phyloP scores from a whole-genome alignment of 2,113 vertebrate genomes.

The Herpailurus yagouaroundi region DNA sequence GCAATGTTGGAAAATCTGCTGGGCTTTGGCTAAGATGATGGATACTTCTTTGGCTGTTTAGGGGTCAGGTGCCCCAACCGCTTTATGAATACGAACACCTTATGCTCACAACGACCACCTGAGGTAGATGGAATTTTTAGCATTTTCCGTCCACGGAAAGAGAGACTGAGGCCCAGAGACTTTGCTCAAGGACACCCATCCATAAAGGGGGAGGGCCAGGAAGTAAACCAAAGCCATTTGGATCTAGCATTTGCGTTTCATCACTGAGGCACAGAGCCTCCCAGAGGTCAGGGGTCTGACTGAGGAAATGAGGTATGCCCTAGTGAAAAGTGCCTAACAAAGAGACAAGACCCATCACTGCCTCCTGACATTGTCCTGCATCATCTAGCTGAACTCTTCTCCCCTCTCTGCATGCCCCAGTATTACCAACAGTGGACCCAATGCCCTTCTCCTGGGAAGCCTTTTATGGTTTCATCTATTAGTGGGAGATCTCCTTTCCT shows the following conservation, averaged over 20 bases:
- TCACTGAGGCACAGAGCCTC: accelerated
- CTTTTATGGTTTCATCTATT: background rate
- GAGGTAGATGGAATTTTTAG: background rate
- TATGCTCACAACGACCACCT: accelerated
- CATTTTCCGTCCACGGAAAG: background rate
- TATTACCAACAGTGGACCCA: background rate
- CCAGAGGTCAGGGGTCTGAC: background rate
- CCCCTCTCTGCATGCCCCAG: accelerated
- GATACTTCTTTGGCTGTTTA: background rate
- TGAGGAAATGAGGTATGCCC: background rate
- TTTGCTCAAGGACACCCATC: background rate
- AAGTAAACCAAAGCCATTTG: background rate
- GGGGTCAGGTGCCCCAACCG: accelerated
- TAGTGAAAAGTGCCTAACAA: background rate
- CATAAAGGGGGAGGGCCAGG: accelerated
- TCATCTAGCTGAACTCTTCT: accelerated
- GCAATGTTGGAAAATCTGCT: background rate
- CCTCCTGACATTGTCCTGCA: background rate
- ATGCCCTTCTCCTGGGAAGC: background rate
- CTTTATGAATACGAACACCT: accelerated
- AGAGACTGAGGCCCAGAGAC: background rate
- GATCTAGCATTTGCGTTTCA: too few species aligned
- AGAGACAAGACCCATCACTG: accelerated
- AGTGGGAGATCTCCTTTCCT: too few species aligned
- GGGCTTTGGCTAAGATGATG: background rate